Conservation (phyloP, 2,888 invertebrate genomes). For the Thera obeliscata region DNA sequence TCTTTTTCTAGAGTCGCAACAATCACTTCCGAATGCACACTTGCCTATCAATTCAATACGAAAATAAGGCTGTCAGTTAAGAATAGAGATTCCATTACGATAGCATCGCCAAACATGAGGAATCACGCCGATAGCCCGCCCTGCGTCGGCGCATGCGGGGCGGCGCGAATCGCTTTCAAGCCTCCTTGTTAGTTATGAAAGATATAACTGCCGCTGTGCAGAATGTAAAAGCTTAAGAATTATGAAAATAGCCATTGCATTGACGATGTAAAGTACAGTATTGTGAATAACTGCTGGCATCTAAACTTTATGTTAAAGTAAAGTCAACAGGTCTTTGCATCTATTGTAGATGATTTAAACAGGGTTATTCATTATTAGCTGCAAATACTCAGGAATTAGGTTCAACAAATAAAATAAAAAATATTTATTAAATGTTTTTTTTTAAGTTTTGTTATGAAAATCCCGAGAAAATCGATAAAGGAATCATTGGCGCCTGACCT, state of each 20-base stretch:
- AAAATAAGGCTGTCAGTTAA: constrained; percentile 34
- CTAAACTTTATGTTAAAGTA: no score
- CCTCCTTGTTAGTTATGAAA: constrained; percentile 40
- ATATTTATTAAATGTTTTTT: no score
- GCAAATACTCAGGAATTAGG: no score
- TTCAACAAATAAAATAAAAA: no score
- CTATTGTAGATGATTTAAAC: no score
- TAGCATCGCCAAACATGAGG: constrained; percentile 40
- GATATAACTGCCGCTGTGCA: constrained; percentile 28
- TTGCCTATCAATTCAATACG: constrained; percentile 9
- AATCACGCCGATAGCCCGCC: constrained; percentile 37
- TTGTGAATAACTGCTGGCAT: not conserved
- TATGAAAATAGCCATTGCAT: not conserved
- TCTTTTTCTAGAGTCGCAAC: constrained; percentile 1
- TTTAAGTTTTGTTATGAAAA: no score
- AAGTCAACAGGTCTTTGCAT: no score
- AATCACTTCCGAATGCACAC: constrained; percentile 16
- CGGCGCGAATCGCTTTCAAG: constrained; percentile 38
- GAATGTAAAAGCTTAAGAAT: constrained; percentile 18
- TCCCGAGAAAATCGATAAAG: no score
- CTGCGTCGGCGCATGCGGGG: constrained; percentile 32
- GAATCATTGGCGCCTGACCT: no score
- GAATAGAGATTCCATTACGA: constrained; percentile 43
- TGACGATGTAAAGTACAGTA: not conserved
- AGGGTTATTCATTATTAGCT: no score